Conservation (phyloP, 2,113 vertebrate genomes). For the Myrmecobius fasciatus region DNA sequence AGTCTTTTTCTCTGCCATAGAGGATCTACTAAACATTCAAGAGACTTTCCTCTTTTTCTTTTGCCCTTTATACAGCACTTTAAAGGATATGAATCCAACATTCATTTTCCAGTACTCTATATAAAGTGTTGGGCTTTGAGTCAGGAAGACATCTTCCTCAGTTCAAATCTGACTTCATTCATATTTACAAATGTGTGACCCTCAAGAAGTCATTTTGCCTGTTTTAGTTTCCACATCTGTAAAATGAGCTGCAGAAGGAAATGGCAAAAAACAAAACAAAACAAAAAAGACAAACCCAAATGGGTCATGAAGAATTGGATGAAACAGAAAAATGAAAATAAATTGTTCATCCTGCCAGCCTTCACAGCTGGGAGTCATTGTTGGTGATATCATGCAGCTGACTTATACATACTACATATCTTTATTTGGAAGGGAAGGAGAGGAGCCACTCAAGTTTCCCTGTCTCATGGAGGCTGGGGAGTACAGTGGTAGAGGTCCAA, state of each 20-base stretch:
- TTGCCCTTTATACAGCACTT: not conserved
- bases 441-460: not conserved
- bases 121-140: not conserved
- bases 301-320: not conserved
- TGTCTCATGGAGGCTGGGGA: not conserved
- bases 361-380: not conserved
- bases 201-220: not conserved
- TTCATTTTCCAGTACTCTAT: not conserved
- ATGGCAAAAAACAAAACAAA: not conserved
- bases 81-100: not conserved
- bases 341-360: not conserved
- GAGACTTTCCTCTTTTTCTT: not conserved
- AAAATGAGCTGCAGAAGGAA: not conserved
- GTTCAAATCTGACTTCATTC: not conserved
- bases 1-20: not conserved
- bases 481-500: not conserved
- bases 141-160: not conserved
- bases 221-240: not conserved
- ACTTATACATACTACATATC: not conserved
- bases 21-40: not conserved
- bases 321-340: not conserved
- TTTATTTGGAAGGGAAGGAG: not conserved
- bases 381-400: not conserved
- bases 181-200: not conserved
- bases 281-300: not conserved